Evolutionary conservation across 2,113 vertebrate genomes (phyloP), one percentile per base, ranked within the genome.

Genomic region (Leptosomus discolor): DNA sequence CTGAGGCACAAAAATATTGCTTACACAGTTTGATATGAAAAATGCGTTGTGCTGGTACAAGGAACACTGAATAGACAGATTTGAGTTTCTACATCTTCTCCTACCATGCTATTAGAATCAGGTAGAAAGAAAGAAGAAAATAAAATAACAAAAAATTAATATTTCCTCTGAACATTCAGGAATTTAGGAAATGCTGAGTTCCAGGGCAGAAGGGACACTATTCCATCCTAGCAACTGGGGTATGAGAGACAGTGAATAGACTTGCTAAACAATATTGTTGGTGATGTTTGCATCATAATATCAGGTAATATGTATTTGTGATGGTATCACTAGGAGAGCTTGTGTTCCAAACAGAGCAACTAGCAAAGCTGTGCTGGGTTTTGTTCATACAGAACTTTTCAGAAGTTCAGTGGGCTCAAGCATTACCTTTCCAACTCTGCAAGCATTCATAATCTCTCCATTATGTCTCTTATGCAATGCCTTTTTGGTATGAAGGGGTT

Each of bases 91-190:
- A 15, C 6, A 18, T 24, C 27, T 39, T 88, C 9, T 77, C 29
- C 26, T 76, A 56, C 5, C 11, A 3, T 1, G 2, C 8, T 51
- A 16, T 43, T 48, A 60, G 18, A 85, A 51, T 2, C 0, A 20
- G 11, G 29, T 18, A 54, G 18, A 69, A 51, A 91, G 22, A 41
- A 45, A n/a, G 9, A 11, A 4, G 8, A 5, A 5, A 57, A 34
- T 15, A 20, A 57, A 57, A n/a, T 19, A 57, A 58, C 5, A 34
- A 3, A 34, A 64, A 6, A 48, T 53, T 70, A 65, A 7, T 60
- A 50, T 73, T 85, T 90, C 17, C 8, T 69, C 37, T 46, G 68
- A 71, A 17, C 37, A 76, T 29, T n/a, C 27, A 73, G 23, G 19
- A 73, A 53, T 79, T 39, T 69, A n/a, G 29, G 37, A 89, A 85